Evolutionary conservation across 2,888 invertebrate genomes (phyloP).

Genomic region (Phanerotoma sp.): DNA sequence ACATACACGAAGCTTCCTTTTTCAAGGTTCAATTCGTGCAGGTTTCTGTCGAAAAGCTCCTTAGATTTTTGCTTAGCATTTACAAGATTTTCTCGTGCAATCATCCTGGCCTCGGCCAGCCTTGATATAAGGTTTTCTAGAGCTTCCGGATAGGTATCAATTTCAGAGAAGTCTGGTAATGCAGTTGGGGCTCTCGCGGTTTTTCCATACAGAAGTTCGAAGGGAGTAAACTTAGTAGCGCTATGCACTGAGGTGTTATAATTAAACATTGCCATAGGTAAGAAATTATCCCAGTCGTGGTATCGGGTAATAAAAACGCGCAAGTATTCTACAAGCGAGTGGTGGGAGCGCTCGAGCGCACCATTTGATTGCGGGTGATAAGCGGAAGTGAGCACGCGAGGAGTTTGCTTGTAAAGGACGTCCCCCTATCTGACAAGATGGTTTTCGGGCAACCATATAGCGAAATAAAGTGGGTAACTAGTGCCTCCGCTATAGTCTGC

Average conservation of each 20-base stretch:
- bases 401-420: slow-evolving; percentile 10
- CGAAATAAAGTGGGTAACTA: slow-evolving; percentile 2
- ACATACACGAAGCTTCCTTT: background rate
- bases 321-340: slow-evolving; percentile 8
- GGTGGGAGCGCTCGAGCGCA: slow-evolving; percentile 16
- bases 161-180: background rate
- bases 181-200: background rate
- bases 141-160: background rate
- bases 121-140: background rate
- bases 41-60: background rate
- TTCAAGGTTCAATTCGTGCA: background rate
- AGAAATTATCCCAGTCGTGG: background rate
- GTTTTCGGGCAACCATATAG: slow-evolving; percentile 15
- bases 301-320: background rate
- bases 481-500: slow-evolving; percentile 5
- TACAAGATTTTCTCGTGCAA: background rate
- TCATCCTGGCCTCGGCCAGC: background rate
- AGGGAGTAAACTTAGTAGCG: slow-evolving; percentile 17
- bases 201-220: slow-evolving; percentile 9
- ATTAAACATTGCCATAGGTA: slow-evolving; percentile 6
- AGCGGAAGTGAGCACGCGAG: background rate
- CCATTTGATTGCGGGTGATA: slow-evolving; percentile 12
- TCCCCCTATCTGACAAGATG: slow-evolving; percentile 8
- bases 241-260: slow-evolving; percentile 7
- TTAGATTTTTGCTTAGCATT: background rate